A percentile compares a stretch with the other conserved stretches of the same genome.
Conservation (phyloP, 2,797 vertebrate genomes). For the Triplophysa bombifrons region DNA sequence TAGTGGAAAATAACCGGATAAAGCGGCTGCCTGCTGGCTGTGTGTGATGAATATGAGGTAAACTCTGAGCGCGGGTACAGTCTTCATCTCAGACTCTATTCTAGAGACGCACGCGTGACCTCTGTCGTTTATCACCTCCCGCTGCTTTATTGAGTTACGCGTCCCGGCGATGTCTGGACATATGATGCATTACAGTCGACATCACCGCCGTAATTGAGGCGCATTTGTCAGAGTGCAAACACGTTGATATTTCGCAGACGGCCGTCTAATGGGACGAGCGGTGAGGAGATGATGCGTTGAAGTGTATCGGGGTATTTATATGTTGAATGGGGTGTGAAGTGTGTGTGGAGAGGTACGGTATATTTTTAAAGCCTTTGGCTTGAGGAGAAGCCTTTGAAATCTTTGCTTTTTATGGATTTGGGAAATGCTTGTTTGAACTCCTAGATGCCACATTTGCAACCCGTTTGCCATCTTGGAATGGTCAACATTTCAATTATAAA, state of each 20-base stretch:
- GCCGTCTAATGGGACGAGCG: neutral
- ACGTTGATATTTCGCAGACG: slow-evolving; percentile 14
- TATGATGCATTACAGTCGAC: slow-evolving; percentile 41
- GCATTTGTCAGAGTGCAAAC: slow-evolving; percentile 45
- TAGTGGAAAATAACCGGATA: slow-evolving; percentile 75
- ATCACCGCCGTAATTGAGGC: slow-evolving; percentile 37
- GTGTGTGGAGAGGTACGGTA: neutral
- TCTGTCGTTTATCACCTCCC: slow-evolving; percentile 19
- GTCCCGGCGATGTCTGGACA: slow-evolving; percentile 38
- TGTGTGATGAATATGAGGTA: slow-evolving; percentile 69
- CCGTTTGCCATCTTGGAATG: too few relatives aligned
- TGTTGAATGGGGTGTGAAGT: neutral
- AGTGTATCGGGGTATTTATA: neutral
- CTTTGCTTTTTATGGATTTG: too few relatives aligned
- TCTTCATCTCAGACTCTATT: slow-evolving; percentile 42
- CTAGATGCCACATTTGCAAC: too few relatives aligned
- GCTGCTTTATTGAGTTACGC: slow-evolving; percentile 41
- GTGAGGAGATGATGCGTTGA: neutral
- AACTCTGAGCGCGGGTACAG: slow-evolving; percentile 8
- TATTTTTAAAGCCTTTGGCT: neutral
- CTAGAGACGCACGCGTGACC: slow-evolving; percentile 25
- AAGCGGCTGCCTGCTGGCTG: slow-evolving; percentile 66
- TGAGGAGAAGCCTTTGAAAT: neutral
- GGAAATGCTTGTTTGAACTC: too few relatives aligned
- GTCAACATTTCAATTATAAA: neutral